Conservation (phyloP, 37 sponge, comb jelly and placozoan genomes). For the Axinella damicornis region DNA sequence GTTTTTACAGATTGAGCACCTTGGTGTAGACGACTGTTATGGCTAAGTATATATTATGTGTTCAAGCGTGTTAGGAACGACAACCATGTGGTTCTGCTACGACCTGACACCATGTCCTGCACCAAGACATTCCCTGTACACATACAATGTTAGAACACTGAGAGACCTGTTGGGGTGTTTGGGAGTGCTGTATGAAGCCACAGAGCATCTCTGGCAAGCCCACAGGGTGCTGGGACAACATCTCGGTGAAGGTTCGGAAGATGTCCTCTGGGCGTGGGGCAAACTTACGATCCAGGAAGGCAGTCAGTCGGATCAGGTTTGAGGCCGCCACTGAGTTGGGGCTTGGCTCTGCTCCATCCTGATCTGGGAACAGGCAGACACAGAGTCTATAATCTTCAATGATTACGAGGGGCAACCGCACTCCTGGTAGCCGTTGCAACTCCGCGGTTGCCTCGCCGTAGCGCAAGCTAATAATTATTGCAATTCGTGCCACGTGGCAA, state of each 20-base stretch:
- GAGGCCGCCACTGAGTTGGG: conserved; percentile 74
- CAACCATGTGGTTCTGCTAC: no score
- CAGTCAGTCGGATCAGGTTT: conserved; percentile 65
- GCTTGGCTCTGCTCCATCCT: conserved; percentile 85
- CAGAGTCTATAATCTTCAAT: no score
- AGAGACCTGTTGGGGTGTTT: conserved; percentile 59
- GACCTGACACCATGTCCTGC: no score
- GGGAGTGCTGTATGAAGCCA: conserved; percentile 47
- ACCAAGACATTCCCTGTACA: not conserved
- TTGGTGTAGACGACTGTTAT: no score
- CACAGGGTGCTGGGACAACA: conserved; percentile 56
- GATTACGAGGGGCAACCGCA: no score
- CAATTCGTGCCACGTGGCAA: no score
- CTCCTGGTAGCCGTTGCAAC: no score
- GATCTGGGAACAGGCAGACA: conserved; percentile 33
- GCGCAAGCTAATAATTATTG: no score
- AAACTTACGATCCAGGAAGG: conserved; percentile 24
- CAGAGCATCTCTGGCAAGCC: conserved; percentile 63
- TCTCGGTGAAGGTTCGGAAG: conserved; percentile 40
- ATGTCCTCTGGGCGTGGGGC: conserved; percentile 13
- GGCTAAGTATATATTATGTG: no score
- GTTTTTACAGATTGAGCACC: no score
- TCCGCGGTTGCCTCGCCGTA: no score
- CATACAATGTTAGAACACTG: not conserved
- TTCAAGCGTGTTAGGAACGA: no score